Evolutionary conservation across 1,140 invertebrate genomes (phyloP), one percentile per base, ranked within the genome.

Genomic region (Arion vulgaris): DNA sequence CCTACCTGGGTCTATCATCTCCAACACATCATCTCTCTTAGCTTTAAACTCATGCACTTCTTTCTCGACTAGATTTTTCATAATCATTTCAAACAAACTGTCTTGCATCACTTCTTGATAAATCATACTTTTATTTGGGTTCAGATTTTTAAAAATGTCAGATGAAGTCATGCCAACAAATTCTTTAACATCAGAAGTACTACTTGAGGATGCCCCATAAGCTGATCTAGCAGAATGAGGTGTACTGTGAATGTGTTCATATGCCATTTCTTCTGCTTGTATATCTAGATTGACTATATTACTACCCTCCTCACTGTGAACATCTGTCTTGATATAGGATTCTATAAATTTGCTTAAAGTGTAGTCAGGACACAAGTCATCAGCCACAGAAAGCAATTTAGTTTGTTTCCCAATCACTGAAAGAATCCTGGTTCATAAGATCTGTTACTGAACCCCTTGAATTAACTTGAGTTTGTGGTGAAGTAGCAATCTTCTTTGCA

Each of bases 11-110:
- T 9, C 23, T 2, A 57, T 57, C 17, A 57, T 17, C 19, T 57
- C 7, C 9, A 57, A 11, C 19, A 57, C 9, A 26, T 23, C 23
- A 23, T 57, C 51, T 23, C 17, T 57, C 51, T 66, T 23, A 7
- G 62, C 1, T n/a, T 66, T 32, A 23, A 66, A 66, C 62, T 66
- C 62, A 5, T 32, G 7, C 28, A 66, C 5, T 23, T 66, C 62
- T 34, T 66, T 66, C 62, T 66, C 62, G 1, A 66, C 62, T 34
- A 66, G 28, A 11, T 28, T 66, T 23, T 66, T n/a, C 62, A 66
- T 66, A 23, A 66, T 66, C 62, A 66, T 32, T 32, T 66, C 62
- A 66, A 66, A 66, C n/a, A 66, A 34, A 66, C 62, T 34, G 32
- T 73, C 41, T 41, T 39, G 1, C 32, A 2, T 38, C 13, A 41